A percentile compares a stretch with the other conserved stretches of the same genome.
Conservation (phyloP, 1,140 invertebrate species). For the Callitettix versicolor region DNA sequence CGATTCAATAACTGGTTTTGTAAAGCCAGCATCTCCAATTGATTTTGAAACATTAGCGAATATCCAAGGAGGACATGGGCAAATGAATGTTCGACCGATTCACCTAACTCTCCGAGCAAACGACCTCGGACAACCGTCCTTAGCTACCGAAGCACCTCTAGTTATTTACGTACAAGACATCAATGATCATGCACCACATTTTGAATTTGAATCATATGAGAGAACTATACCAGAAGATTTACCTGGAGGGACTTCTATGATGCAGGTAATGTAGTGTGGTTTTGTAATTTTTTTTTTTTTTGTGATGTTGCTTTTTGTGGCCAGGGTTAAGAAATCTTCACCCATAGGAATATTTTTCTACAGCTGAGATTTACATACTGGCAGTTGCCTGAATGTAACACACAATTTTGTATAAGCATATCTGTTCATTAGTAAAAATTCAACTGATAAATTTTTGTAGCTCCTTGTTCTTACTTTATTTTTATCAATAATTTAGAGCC, state of each 20-base stretch:
- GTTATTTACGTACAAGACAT: slow-evolving; percentile 75
- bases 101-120: slow-evolving; percentile 65
- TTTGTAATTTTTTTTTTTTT: too few relatives aligned
- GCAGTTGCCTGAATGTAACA: too few relatives aligned
- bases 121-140: slow-evolving; percentile 65
- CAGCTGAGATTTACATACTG: too few relatives aligned
- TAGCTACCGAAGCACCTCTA: slow-evolving; percentile 62
- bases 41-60: slow-evolving; percentile 59
- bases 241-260: slow-evolving; percentile 60
- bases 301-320: too few relatives aligned
- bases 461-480: too few relatives aligned
- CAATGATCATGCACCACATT: slow-evolving; percentile 76
- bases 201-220: slow-evolving; percentile 62
- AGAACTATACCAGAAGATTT: slow-evolving; percentile 72
- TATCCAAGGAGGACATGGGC: not conserved
- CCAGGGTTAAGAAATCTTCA: too few relatives aligned
- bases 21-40: slow-evolving; percentile 52
- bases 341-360: too few relatives aligned
- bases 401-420: too few relatives aligned
- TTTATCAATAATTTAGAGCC: too few relatives aligned
- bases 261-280: slow-evolving; percentile 45
- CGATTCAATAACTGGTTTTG: slow-evolving; percentile 56
- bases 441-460: too few relatives aligned
- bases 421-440: too few relatives aligned
- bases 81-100: slow-evolving; percentile 30